Conservation (phyloP, 2,888 invertebrate genomes). For the Amphipoea lucens region DNA sequence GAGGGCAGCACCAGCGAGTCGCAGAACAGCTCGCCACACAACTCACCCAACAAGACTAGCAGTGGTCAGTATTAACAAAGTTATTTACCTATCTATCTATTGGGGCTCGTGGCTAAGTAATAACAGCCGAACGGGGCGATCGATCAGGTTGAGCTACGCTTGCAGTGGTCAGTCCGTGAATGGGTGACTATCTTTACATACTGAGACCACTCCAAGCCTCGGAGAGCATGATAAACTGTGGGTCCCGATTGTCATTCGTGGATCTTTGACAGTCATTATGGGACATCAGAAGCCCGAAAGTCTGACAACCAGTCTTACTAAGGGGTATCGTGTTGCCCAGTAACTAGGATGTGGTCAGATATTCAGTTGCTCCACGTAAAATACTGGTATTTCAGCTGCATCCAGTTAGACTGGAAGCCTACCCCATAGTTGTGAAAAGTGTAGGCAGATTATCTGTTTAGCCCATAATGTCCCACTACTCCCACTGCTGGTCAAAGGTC, state of each 20-base stretch:
- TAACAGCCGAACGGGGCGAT: background rate
- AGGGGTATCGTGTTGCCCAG: too few relatives aligned
- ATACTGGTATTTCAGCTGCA: too few relatives aligned
- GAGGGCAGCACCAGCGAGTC: slow-evolving; percentile 87
- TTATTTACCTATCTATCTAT: background rate
- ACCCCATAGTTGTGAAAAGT: too few relatives aligned
- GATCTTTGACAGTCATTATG: background rate
- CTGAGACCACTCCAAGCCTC: background rate
- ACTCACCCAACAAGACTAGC: slow-evolving; percentile 83
- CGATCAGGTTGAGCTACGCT: background rate
- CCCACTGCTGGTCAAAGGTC: background rate
- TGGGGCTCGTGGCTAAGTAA: background rate
- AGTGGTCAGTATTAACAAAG: slow-evolving; percentile 74
- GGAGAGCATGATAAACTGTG: background rate
- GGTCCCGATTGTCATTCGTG: background rate
- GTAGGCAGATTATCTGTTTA: too few relatives aligned
- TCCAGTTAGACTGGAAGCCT: too few relatives aligned
- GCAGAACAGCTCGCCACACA: slow-evolving; percentile 83
- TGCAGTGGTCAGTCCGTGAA: background rate
- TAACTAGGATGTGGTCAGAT: too few relatives aligned
- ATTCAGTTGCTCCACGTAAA: too few relatives aligned
- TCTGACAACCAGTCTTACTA: background rate
- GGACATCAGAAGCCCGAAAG: background rate
- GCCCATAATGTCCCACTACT: background rate
- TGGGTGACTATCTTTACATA: too few relatives aligned